Conservation (phyloP, 2,113 vertebrate genomes). For the Channa argus region DNA sequence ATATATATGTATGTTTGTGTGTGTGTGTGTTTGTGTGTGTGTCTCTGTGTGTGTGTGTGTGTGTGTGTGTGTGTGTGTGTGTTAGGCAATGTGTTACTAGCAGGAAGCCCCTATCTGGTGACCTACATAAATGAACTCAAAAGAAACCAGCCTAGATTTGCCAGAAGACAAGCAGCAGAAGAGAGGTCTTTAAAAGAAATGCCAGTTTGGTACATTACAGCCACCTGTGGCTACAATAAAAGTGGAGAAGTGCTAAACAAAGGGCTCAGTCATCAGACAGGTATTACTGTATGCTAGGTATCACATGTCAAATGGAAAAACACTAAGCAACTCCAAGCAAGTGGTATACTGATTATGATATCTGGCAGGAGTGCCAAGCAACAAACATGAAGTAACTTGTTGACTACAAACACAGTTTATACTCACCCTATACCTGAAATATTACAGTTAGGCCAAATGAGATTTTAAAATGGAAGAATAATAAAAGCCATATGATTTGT, state of each 20-base stretch:
- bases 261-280: constrained; percentile 42
- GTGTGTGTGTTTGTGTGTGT: constrained; percentile 36
- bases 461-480: not conserved
- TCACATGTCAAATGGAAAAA: constrained; percentile 61
- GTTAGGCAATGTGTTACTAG: constrained; percentile 74
- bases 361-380: not conserved
- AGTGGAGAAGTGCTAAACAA: constrained; percentile 57
- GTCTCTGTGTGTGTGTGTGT: constrained; percentile 25
- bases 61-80: constrained; percentile 30
- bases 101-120: constrained; percentile 80
- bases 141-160: constrained; percentile 58
- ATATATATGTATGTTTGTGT: constrained; percentile 4
- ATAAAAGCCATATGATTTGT: too few relatives aligned
- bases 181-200: not conserved
- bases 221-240: constrained; percentile 69
- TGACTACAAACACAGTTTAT: not conserved
- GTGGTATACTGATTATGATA: not conserved
- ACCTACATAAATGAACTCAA: constrained; percentile 77
- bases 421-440: not conserved
- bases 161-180: constrained; percentile 37
- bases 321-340: constrained; percentile 31
- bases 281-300: constrained; percentile 45
- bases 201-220: constrained; percentile 16
- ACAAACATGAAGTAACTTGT: constrained; percentile 22
- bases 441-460: not conserved